These are phyloP conservation scores for Brachyalestes nurse DNA, from an alignment of 2,797 vertebrate genomes.

Conservation along the genomic window DNA sequence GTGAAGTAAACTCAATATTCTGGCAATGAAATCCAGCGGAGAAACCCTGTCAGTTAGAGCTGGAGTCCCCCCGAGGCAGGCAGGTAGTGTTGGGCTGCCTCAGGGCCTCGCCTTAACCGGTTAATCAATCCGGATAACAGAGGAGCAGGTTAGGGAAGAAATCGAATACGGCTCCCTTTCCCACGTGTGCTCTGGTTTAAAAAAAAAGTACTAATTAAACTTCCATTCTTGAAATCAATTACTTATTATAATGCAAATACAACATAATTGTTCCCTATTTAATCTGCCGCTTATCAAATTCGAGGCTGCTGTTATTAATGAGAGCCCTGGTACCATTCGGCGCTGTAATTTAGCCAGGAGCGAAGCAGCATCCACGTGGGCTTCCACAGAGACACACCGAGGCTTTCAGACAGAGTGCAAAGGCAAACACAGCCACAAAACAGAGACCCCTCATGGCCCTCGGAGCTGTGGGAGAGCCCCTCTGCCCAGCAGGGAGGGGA, in stretches of 20 bases:
- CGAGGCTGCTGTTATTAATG: constrained; percentile 64
- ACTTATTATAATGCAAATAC: constrained; percentile 76
- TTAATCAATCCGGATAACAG: constrained; percentile 74
- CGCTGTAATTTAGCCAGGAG: not conserved
- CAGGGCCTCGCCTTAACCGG: constrained; percentile 65
- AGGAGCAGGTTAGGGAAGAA: constrained; percentile 62
- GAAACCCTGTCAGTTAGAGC: constrained; percentile 55
- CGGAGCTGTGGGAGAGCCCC: not conserved
- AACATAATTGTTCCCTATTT: constrained; percentile 60
- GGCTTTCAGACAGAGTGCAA: constrained; percentile 5
- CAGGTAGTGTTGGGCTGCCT: constrained; percentile 57
- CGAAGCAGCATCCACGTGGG: not conserved
- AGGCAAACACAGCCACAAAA: not conserved
- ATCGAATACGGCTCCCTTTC: constrained; percentile 62
- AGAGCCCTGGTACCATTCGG: constrained; percentile 23
- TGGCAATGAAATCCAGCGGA: not conserved
- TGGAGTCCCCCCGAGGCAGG: constrained; percentile 48
- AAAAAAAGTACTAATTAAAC: constrained; percentile 73
- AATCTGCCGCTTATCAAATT: constrained; percentile 63
- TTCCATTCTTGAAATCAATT: constrained; percentile 70
- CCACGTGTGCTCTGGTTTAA: constrained; percentile 26
- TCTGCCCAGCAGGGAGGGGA: no score
- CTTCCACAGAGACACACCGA: not conserved
- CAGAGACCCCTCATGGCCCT: not conserved
- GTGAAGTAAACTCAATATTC: not conserved